Evolutionary conservation across 1,140 invertebrate species (phyloP), one percentile per base, ranked within the genome.

Genomic region (Zaprionus inermis): DNA sequence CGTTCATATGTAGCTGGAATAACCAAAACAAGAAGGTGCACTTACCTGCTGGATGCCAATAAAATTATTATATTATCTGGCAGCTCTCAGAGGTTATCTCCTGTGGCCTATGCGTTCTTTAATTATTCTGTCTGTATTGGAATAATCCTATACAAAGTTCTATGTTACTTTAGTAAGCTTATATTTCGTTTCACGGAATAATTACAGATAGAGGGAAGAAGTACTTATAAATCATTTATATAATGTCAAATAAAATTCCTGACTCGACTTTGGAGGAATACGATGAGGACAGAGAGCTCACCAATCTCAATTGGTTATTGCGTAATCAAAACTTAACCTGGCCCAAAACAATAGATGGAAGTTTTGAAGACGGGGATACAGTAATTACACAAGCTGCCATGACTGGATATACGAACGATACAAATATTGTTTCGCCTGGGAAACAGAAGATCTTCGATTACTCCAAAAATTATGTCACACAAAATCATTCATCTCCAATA

Each of bases 291-390:
- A 61, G 74, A 7, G 91, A 92, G 22, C 16, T 92, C 14, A 92
- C 91, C 0, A 92, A 91, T 56, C 60, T 92, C 24, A 91, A 82
- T 18, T 92, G 91, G 91, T 66, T 92, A 6, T 28, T 92, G 2
- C 51, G 82, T 14, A 92, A 92, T 55, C 78, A 92, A 49, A 91
- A 68, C 18, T 46, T 91, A 30, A 73, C 69, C n/a, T 90, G 89
- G 86, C 71, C 86, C 52, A 78, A 76, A 49, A 76, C 71, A 22
- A 81, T 79, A 36, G 72, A 80, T 22, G 32, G 4, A 1, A 70
- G 28, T 12, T 38, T 44, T 2, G 57, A 64, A 14, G 84, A 89
- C 16, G 66, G n/a, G n/a, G 38, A 44, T 44, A 44, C n/a, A 44
- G 38, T 2, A 16, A 16, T 6, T 6, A 9, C 38, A 44, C n/a